Percentiles rank a stretch among this genome's conserved stretches.
These are phyloP conservation scores for Drosophila hamatofila DNA, from an alignment of 2,888 invertebrate genomes.

Conservation along the genomic window DNA sequence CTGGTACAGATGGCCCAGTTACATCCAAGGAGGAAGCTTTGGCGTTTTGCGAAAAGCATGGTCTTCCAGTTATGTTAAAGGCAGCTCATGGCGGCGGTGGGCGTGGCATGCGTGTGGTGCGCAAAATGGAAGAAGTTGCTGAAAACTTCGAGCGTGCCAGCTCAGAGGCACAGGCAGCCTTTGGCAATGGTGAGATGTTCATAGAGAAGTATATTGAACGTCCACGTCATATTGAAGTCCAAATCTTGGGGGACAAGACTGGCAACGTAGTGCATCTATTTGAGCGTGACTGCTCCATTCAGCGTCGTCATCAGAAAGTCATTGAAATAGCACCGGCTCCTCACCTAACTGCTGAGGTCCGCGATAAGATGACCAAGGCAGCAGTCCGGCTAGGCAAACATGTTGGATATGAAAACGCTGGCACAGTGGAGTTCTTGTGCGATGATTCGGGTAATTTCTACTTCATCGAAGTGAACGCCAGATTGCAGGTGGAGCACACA, in stretches of 20 bases:
- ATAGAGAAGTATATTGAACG: constrained; percentile 99
- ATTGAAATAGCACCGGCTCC: constrained; percentile 99
- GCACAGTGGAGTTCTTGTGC: constrained; percentile 98
- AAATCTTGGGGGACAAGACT: constrained; percentile 92
- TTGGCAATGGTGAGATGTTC: constrained; percentile 99
- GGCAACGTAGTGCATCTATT: constrained; percentile 98
- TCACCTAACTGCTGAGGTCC: constrained; percentile 90
- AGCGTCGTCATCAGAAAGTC: constrained; percentile 98
- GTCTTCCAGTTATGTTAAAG: constrained; percentile 99
- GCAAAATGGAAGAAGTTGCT: constrained; percentile 94
- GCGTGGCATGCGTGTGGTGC: constrained; percentile 96
- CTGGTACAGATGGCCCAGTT: constrained; percentile 97
- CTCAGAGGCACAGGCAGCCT: constrained; percentile 97
- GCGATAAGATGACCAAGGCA: constrained; percentile 95
- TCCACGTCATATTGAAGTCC: constrained; percentile 97
- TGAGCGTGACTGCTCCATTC: constrained; percentile 99
- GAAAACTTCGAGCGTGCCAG: constrained; percentile 96
- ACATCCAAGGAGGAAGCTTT: constrained; percentile 94
- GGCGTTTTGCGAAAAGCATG: constrained; percentile 95
- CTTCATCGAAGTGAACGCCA: constrained; percentile 99
- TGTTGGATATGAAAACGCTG: constrained; percentile 99
- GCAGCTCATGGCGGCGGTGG: constrained; percentile 99
- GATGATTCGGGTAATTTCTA: constrained; percentile 98
- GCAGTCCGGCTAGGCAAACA: constrained; percentile 95
- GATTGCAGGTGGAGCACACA: constrained; percentile 99